phyloP scores from a whole-genome alignment of 23 tunicate species.

The Clavelina lepadiformis region DNA sequence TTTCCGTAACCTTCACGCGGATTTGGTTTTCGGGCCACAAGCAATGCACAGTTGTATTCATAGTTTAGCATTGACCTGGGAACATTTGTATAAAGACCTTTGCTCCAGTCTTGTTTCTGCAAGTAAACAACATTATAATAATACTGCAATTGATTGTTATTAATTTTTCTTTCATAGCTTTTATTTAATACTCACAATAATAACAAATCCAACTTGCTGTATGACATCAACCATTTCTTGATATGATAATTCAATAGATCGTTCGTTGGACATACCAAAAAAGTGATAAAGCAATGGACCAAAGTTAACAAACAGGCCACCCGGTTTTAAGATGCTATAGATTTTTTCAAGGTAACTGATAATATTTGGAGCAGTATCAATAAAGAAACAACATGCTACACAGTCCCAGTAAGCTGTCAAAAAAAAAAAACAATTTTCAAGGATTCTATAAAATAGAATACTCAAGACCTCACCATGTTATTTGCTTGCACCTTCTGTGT shows the following conservation, averaged over 20 bases:
- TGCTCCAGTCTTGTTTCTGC: slow-evolving; percentile 43
- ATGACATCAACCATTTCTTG: slow-evolving; percentile 64
- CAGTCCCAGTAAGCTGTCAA: slow-evolving; percentile 61
- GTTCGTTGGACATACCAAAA: slow-evolving; percentile 64
- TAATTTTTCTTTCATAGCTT: background rate
- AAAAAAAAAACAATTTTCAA: background rate
- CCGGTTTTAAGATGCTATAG: slow-evolving; percentile 68
- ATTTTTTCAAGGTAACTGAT: slow-evolving; percentile 70
- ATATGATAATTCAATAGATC: slow-evolving; percentile 74
- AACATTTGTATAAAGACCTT: slow-evolving; percentile 49
- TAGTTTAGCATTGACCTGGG: slow-evolving; percentile 61
- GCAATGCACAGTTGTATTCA: slow-evolving; percentile 59
- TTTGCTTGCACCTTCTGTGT: slow-evolving; percentile 23
- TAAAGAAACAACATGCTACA: slow-evolving; percentile 85
- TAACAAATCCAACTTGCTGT: slow-evolving; percentile 61
- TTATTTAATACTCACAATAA: slow-evolving; percentile 27
- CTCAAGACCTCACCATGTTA: background rate
- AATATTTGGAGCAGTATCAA: slow-evolving; percentile 93
- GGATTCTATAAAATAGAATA: background rate
- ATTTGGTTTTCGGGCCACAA: slow-evolving; percentile 67
- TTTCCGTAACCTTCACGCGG: background rate
- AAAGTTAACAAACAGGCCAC: slow-evolving; percentile 88
- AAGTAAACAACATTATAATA: too few relatives aligned
- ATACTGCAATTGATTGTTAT: background rate
- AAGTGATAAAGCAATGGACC: slow-evolving; percentile 95